Evolutionary conservation across 2,888 invertebrate species (phyloP).

Genomic region (Magallana nippona): DNA sequence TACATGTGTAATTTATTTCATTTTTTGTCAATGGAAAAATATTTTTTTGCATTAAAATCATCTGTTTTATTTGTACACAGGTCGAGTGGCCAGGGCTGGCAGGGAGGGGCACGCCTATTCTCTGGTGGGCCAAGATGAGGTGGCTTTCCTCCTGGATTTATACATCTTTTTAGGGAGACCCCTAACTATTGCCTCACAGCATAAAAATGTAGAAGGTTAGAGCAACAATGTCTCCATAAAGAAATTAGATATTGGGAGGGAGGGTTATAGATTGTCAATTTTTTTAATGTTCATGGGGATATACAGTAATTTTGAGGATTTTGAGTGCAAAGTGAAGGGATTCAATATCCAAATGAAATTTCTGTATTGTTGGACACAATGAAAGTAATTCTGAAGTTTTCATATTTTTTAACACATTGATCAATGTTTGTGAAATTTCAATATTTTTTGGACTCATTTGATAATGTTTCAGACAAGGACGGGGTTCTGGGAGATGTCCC

Average conservation of each 20-base stretch:
- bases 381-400: too few relatives aligned
- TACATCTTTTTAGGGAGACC: constrained; percentile 94
- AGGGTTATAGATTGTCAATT: too few relatives aligned
- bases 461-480: constrained; percentile 77
- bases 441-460: background rate
- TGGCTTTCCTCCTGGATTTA: constrained; percentile 95
- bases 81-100: constrained; percentile 96
- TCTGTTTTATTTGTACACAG: constrained; percentile 72
- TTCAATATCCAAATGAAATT: too few relatives aligned
- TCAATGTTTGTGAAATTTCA: too few relatives aligned
- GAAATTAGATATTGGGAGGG: too few relatives aligned
- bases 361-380: too few relatives aligned
- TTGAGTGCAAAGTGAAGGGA: too few relatives aligned
- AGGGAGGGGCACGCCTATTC: constrained; percentile 94
- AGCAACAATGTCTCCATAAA: background rate
- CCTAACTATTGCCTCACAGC: constrained; percentile 81
- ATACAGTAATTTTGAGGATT: too few relatives aligned
- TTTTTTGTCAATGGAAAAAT: background rate
- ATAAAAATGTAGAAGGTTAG: constrained; percentile 54
- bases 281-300: too few relatives aligned
- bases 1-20: too few relatives aligned
- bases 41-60: background rate
- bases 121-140: constrained; percentile 93
- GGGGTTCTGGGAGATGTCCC: constrained; percentile 90
- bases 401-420: too few relatives aligned